phyloP scores from a whole-genome alignment of 2,797 vertebrate species.

The Halcyon badia region DNA sequence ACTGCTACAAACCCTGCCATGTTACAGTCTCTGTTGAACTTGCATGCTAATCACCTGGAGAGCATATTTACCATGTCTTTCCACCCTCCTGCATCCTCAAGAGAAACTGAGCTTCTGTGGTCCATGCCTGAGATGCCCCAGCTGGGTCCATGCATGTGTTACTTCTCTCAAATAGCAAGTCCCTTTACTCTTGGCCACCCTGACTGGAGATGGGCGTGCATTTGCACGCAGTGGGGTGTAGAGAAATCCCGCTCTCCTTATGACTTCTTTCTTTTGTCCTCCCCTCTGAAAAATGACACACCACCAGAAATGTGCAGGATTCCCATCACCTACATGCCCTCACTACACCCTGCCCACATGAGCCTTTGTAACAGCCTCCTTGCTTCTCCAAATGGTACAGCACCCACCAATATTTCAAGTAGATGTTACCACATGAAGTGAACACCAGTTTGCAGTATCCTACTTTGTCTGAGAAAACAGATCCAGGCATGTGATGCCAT shows the following conservation, averaged over 20 bases:
- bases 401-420: conserved; percentile 57
- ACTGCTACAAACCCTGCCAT: not conserved
- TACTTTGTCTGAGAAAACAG: conserved; percentile 79
- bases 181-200: not conserved
- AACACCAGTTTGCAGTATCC: conserved; percentile 75
- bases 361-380: not conserved
- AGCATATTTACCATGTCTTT: not conserved
- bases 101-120: not conserved
- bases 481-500: conserved; percentile 79
- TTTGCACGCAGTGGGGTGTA: not conserved
- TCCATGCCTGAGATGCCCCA: not conserved
- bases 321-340: not conserved
- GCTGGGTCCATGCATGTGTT: not conserved
- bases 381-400: not conserved
- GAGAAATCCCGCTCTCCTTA: not conserved
- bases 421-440: conserved; percentile 68
- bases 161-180: not conserved
- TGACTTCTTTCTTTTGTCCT: not conserved
- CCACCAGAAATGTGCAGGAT: not conserved
- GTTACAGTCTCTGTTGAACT: not conserved
- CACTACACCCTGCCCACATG: not conserved
- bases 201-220: not conserved
- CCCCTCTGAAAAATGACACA: not conserved
- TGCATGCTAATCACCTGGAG: not conserved
- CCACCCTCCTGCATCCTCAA: not conserved